A percentile compares a stretch with the other conserved stretches of the same genome.
Evolutionary conservation across 2,888 invertebrate species (phyloP).

Genomic region (Disparrhopalites patrizii): DNA sequence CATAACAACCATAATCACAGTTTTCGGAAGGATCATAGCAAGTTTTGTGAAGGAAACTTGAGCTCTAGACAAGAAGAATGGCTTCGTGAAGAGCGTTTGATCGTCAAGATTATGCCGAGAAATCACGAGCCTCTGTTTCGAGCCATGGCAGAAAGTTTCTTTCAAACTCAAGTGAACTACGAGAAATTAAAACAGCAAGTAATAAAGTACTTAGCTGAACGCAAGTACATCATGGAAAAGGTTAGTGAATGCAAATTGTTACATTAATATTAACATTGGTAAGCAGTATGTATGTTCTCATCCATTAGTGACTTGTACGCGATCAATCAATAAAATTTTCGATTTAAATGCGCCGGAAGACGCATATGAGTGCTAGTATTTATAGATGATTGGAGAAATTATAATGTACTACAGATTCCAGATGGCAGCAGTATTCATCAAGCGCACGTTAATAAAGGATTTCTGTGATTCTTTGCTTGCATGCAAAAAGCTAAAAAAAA

Average conservation of each 20-base stretch:
- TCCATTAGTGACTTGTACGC: background rate
- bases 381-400: too few relatives aligned
- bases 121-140: slow-evolving; percentile 21
- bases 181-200: slow-evolving; percentile 20
- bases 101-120: slow-evolving; percentile 9
- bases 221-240: slow-evolving; percentile 1
- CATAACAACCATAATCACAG: too few relatives aligned
- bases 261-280: too few relatives aligned
- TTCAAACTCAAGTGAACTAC: slow-evolving; percentile 7
- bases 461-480: too few relatives aligned
- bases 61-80: slow-evolving; percentile 8
- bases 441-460: too few relatives aligned
- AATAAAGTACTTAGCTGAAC: slow-evolving; percentile 11
- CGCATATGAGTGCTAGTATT: too few relatives aligned
- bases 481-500: too few relatives aligned
- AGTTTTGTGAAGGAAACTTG: background rate
- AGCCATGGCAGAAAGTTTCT: slow-evolving; percentile 11
- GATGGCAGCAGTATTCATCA: too few relatives aligned
- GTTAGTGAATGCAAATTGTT: slow-evolving; percentile 1
- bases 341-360: background rate
- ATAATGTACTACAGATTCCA: too few relatives aligned
- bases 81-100: slow-evolving; percentile 5
- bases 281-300: too few relatives aligned
- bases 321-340: background rate
- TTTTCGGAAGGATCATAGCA: too few relatives aligned